phyloP scores from a whole-genome alignment of 1,140 invertebrate genomes.

The Drosophila elegans region DNA sequence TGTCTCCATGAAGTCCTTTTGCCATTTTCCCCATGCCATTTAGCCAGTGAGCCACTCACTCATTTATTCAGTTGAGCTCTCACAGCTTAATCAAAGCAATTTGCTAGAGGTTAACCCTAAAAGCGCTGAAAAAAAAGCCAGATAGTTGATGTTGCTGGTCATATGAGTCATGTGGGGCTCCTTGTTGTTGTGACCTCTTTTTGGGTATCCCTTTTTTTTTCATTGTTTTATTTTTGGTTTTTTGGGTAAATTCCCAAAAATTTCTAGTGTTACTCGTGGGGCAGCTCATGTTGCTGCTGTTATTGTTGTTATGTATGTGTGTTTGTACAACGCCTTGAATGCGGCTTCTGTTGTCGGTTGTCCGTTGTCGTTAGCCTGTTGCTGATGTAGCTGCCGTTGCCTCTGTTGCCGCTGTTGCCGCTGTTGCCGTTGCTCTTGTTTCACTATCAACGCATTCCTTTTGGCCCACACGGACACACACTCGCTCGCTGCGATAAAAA shows the following conservation, averaged over 20 bases:
- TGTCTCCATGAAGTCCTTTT: constrained; percentile 4
- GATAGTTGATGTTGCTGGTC: constrained; percentile 26
- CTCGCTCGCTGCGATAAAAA: constrained; percentile 69
- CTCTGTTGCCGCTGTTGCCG: constrained; percentile 46
- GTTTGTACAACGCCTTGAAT: constrained; percentile 80
- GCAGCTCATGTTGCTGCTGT: constrained; percentile 1
- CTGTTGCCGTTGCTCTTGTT: constrained; percentile 73
- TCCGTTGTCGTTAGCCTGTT: constrained; percentile 54
- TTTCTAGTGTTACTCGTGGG: constrained; percentile 31
- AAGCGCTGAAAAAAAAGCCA: constrained; percentile 18
- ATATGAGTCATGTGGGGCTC: constrained; percentile 33
- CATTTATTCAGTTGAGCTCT: constrained; percentile 38
- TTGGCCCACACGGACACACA: constrained; percentile 54
- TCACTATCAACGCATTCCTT: constrained; percentile 75
- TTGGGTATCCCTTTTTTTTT: constrained; percentile 12
- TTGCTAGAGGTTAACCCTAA: constrained; percentile 52
- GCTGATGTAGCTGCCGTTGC: constrained; percentile 34
- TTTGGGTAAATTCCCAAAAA: constrained; percentile 34
- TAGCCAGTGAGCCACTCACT: constrained; percentile 5
- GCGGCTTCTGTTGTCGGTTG: constrained; percentile 63
- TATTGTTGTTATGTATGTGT: constrained; percentile 69
- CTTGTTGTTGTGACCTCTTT: constrained; percentile 9
- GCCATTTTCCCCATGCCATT: background rate
- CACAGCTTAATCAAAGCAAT: constrained; percentile 72
- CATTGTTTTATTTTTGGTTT: constrained; percentile 9